phyloP scores from a whole-genome alignment of 1,140 invertebrate species.

The Plectus sambesii region DNA sequence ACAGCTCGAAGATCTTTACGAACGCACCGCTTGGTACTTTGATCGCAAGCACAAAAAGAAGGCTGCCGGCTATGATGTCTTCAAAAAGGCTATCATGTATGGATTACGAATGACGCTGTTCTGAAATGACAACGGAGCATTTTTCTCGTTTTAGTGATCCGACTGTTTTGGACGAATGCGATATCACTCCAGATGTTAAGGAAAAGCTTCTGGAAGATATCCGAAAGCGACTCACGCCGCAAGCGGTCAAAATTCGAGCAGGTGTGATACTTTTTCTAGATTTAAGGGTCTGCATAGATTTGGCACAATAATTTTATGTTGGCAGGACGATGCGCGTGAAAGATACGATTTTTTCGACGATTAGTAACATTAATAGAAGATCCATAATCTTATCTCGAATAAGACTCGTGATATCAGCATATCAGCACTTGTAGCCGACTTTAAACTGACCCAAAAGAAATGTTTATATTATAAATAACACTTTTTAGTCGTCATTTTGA shows the following conservation, averaged over 20 bases:
- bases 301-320: too few species aligned
- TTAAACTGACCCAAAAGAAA: too few species aligned
- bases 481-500: too few species aligned
- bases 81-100: slow-evolving; percentile 89
- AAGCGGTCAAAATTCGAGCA: slow-evolving; percentile 89
- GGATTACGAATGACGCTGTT: slow-evolving; percentile 40
- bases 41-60: slow-evolving; percentile 92
- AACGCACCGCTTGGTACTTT: slow-evolving; percentile 90
- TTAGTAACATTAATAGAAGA: too few species aligned
- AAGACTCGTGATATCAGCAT: too few species aligned
- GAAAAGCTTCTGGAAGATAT: slow-evolving; percentile 82
- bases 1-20: slow-evolving; percentile 83
- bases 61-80: slow-evolving; percentile 83
- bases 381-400: too few species aligned
- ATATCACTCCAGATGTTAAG: slow-evolving; percentile 81
- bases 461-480: too few species aligned
- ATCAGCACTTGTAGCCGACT: too few species aligned
- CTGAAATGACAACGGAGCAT: slow-evolving; percentile 3
- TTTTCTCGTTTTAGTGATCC: slow-evolving; percentile 59
- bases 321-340: too few species aligned
- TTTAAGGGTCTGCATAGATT: too few species aligned
- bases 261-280: slow-evolving; percentile 50
- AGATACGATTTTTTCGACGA: too few species aligned
- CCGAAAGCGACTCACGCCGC: slow-evolving; percentile 82
- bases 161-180: slow-evolving; percentile 81